phyloP scores from a whole-genome alignment of 92 coral and sea anemone genomes.

The Meandrina meandrites region DNA sequence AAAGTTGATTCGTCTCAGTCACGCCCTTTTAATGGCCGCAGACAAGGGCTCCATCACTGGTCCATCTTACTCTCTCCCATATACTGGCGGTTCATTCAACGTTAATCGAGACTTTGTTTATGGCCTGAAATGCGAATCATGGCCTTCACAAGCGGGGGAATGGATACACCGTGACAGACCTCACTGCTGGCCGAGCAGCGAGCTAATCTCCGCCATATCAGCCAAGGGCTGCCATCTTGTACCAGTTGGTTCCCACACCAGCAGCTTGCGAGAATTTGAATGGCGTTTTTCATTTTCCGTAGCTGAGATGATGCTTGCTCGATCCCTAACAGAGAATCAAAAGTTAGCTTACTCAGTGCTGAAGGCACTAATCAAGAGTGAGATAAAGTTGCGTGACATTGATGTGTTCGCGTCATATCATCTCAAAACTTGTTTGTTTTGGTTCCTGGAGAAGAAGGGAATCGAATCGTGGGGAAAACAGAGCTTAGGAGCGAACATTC shows the following conservation, averaged over 20 bases:
- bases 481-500: conserved; percentile 49
- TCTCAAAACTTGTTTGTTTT: conserved; percentile 73
- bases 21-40: conserved; percentile 12
- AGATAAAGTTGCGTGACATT: conserved; percentile 60
- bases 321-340: conserved; percentile 58
- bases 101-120: conserved; percentile 78
- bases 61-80: conserved; percentile 65
- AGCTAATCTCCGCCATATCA: conserved; percentile 46
- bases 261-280: conserved; percentile 62
- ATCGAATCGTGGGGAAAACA: conserved; percentile 36
- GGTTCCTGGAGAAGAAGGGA: conserved; percentile 73
- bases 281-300: conserved; percentile 84
- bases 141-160: conserved; percentile 82
- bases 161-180: conserved; percentile 64
- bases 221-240: conserved; percentile 71
- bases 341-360: conserved; percentile 65
- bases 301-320: conserved; percentile 64
- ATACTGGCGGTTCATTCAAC: conserved; percentile 31
- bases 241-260: conserved; percentile 74
- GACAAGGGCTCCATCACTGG: conserved; percentile 47
- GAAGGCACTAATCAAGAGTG: conserved; percentile 68
- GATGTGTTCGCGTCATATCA: conserved; percentile 77
- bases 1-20: conserved; percentile 51
- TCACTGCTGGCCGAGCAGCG: conserved; percentile 60
- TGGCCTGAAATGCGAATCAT: conserved; percentile 68